These are phyloP conservation scores for Dicrurus megarhynchus DNA, from an alignment of 2,113 vertebrate species.

Conservation along the genomic window DNA sequence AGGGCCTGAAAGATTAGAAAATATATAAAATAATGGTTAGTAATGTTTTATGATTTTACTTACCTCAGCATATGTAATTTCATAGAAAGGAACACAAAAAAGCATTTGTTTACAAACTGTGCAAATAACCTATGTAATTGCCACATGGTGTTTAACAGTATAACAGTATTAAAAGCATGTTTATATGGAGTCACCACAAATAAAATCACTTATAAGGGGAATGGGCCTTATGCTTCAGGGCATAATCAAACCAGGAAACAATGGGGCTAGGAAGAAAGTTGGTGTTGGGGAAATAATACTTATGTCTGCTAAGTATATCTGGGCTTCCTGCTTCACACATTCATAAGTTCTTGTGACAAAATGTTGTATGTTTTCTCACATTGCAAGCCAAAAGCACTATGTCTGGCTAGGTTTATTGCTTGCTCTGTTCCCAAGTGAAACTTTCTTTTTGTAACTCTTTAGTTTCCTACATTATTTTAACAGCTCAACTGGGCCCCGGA, in stretches of 20 bases:
- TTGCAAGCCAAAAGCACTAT: neutral
- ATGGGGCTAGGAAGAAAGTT: neutral
- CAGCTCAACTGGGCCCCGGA: neutral
- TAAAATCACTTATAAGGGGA: neutral
- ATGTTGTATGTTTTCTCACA: slow-evolving; percentile 16
- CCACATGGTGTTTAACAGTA: neutral
- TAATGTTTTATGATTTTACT: neutral
- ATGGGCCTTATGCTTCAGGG: neutral
- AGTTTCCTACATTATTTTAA: slow-evolving; percentile 17
- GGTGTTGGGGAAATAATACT: neutral
- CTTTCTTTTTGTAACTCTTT: slow-evolving; percentile 28
- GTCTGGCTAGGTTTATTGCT: slow-evolving; percentile 34
- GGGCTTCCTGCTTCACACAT: slow-evolving; percentile 49
- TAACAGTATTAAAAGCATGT: neutral
- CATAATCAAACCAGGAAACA: slow-evolving; percentile 31
- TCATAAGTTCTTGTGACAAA: slow-evolving; percentile 17
- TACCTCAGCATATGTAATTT: neutral
- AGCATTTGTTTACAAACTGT: neutral
- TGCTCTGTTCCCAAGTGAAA: slow-evolving; percentile 23
- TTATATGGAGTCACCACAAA: neutral
- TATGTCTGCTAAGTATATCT: slow-evolving; percentile 11
- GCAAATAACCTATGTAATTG: neutral
- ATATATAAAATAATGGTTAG: neutral
- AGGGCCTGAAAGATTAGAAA: neutral
- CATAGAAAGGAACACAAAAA: neutral